A percentile compares a stretch with the other conserved stretches of the same genome.
Evolutionary conservation across 2,113 vertebrate species (phyloP).

Genomic region (Odocoileus virginianus): DNA sequence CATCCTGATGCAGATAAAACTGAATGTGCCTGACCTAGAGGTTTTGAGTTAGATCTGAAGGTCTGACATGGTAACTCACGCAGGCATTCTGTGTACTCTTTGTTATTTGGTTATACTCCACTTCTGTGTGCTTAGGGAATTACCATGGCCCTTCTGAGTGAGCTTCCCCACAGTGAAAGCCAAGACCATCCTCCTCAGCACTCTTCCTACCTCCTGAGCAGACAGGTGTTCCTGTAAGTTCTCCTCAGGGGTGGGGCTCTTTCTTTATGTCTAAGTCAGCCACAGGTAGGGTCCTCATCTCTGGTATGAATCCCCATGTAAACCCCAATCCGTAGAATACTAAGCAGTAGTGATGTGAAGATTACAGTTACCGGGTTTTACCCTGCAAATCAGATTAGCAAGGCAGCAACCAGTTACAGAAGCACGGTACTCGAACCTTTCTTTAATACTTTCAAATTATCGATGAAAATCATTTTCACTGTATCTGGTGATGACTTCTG

Average conservation of each 20-base stretch:
- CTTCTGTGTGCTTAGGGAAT: rapidly evolving
- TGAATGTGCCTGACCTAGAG: constrained; percentile 48
- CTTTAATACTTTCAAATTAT: too few species aligned
- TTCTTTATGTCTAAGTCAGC: not conserved
- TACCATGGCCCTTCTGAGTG: rapidly evolving
- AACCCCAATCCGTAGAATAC: not conserved
- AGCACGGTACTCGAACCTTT: rapidly evolving
- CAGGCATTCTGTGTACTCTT: not conserved
- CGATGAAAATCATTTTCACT: not conserved
- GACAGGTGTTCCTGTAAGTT: not conserved
- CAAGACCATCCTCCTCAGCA: rapidly evolving
- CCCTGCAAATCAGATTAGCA: too few species aligned
- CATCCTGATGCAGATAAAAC: constrained; percentile 48
- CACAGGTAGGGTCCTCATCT: not conserved
- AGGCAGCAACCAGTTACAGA: not conserved
- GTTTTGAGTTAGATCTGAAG: constrained; percentile 48
- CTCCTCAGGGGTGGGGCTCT: not conserved
- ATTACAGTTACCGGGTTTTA: not conserved
- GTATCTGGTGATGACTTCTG: not conserved
- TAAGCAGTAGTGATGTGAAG: rapidly evolving
- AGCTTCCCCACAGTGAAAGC: rapidly evolving
- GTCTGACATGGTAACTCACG: not conserved
- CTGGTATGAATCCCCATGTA: not conserved
- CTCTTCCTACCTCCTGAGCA: not conserved
- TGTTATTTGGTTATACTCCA: not conserved